Evolutionary conservation across 2,797 vertebrate species (phyloP), one percentile per base, ranked within the genome.

Genomic region (Channallabes apus): DNA sequence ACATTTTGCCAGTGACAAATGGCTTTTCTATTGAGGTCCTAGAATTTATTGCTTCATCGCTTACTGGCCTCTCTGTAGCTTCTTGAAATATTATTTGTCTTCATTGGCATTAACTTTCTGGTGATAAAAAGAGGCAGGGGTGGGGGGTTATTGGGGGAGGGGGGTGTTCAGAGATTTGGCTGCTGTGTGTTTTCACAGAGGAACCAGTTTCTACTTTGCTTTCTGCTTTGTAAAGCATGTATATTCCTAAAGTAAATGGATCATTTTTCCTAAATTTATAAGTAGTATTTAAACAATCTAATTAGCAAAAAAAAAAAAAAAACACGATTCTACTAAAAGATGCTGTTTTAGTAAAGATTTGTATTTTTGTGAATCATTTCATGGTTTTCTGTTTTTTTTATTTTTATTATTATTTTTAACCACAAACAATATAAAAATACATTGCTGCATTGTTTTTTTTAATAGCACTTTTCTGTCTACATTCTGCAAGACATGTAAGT

Each of bases 1-100:
- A 83, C 73, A 86, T 82, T 78, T 72, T 56, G 35, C 64, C 75
- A 76, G 61, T 86, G 73, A 86, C 73, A 83, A 86, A 86, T 82
- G 81, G 56, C 80, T 83, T 82, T 86, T 71, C 77, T 78, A 82
- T 78, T 82, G 80, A 69, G 64, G 85, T 46, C 65, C 35, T 67
- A 79, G 81, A 80, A 86, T 79, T 62, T 86, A 72, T 79, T 79
- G 75, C 65, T 83, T 83, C 17, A 38, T 71, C 27, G 65, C 81
- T 61, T 71, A 41, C 41, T 68, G 65, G 65, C 9, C 82, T 73
- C 79, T 69, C 78, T 71, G 41, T 68, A 51, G 73, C 65, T 61
- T 65, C 71, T 82, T 46, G 54, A 77, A 65, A 69, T 79, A 83
- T 79, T 83, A 83, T 85, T 85, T 65, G 79, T 86, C 81, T 64